phyloP scores from a whole-genome alignment of 2,113 vertebrate species.

The Origma solitaria region DNA sequence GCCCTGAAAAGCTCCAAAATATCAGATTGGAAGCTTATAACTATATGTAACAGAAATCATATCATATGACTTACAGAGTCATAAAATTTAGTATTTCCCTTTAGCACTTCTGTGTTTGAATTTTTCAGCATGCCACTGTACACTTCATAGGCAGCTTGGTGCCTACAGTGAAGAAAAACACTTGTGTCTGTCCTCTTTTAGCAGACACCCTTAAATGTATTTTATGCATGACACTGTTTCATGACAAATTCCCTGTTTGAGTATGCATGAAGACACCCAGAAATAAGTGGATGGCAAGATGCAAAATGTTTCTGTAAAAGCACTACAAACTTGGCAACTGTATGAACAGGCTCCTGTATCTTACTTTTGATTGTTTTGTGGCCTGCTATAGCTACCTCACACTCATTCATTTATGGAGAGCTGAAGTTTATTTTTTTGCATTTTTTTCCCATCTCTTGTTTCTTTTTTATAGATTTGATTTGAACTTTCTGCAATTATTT shows the following conservation, averaged over 20 bases:
- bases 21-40: background rate
- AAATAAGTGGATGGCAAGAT: background rate
- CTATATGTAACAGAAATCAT: background rate
- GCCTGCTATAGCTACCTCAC: background rate
- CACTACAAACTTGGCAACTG: background rate
- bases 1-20: background rate
- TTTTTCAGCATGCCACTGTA: background rate
- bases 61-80: background rate
- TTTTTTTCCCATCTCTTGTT: background rate
- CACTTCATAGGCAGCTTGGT: background rate
- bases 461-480: background rate
- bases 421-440: background rate
- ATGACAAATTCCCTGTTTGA: background rate
- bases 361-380: background rate
- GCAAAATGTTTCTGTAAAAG: background rate
- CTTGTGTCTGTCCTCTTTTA: background rate
- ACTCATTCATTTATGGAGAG: background rate
- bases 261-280: background rate
- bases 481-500: background rate
- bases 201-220: background rate
- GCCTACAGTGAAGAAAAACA: background rate
- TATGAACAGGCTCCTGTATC: background rate
- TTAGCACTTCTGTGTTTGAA: background rate
- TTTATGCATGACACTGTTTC: too few relatives aligned
- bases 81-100: background rate